phyloP scores from a whole-genome alignment of 2,113 vertebrate genomes.

The Cebidichthys violaceus region DNA sequence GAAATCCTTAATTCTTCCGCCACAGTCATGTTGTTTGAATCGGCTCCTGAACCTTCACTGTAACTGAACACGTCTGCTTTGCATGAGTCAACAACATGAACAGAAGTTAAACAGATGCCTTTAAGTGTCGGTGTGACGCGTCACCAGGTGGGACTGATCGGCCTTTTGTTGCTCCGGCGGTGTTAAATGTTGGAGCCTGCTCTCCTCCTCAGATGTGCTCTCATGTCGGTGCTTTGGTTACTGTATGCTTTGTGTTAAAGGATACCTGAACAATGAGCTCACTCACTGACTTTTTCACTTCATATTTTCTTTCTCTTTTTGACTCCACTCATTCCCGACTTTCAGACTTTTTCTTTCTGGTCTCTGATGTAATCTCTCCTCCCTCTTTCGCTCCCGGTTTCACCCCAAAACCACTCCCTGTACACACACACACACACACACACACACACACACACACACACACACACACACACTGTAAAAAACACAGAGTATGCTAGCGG shows the following conservation, averaged over 20 bases:
- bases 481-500: slow-evolving; percentile 2
- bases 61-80: not conserved
- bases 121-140: slow-evolving; percentile 12
- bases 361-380: slow-evolving; percentile 52
- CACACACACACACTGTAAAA: not conserved
- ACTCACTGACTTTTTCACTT: not conserved
- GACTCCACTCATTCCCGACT: slow-evolving; percentile 20
- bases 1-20: not conserved
- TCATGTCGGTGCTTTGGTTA: not conserved
- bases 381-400: slow-evolving; percentile 31
- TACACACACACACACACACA: slow-evolving; percentile 33
- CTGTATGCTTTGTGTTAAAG: not conserved
- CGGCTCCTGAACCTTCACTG: too few species aligned
- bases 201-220: not conserved
- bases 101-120: not conserved
- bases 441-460: slow-evolving; percentile 19
- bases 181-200: not conserved
- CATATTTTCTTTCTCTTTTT: not conserved
- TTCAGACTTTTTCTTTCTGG: slow-evolving; percentile 1
- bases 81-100: not conserved
- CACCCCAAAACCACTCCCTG: slow-evolving; percentile 56
- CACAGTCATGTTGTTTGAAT: not conserved
- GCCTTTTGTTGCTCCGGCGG: not conserved
- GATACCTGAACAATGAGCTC: slow-evolving; percentile 37
- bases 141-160: slow-evolving; percentile 1